phyloP scores from a whole-genome alignment of 2,888 invertebrate species.

The Sturmia bella region DNA sequence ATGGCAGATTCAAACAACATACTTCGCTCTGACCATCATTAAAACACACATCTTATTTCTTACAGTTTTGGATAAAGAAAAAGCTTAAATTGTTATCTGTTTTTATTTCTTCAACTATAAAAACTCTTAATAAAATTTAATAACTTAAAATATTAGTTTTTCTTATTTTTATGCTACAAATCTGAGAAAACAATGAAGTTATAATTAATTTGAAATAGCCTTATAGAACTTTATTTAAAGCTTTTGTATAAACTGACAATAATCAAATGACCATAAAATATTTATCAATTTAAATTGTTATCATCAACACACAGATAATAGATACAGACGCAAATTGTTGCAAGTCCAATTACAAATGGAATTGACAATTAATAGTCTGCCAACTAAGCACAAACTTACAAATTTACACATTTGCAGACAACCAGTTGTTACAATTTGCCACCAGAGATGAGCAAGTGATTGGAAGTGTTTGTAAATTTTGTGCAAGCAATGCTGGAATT shows the following conservation, averaged over 20 bases:
- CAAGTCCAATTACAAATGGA: slow-evolving; percentile 59
- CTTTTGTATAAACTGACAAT: neutral
- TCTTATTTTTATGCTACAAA: neutral
- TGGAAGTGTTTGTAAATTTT: no score
- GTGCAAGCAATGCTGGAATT: no score
- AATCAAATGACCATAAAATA: slow-evolving; percentile 54
- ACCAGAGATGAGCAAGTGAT: slow-evolving; percentile 35
- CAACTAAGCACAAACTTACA: slow-evolving; percentile 48
- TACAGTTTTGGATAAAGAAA: no score
- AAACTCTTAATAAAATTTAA: neutral
- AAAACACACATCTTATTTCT: no score
- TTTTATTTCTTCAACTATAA: no score
- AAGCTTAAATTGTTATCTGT: no score
- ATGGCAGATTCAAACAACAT: no score
- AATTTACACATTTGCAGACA: slow-evolving; percentile 58
- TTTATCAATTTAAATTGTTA: slow-evolving; percentile 51
- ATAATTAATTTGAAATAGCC: slow-evolving; percentile 7
- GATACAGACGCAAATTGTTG: slow-evolving; percentile 44
- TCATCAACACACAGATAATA: slow-evolving; percentile 27
- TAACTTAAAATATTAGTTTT: neutral
- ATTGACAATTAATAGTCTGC: slow-evolving; percentile 70
- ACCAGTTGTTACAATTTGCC: slow-evolving; percentile 10
- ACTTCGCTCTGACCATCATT: no score
- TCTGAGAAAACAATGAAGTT: slow-evolving; percentile 2
- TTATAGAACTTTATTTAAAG: slow-evolving; percentile 24